Evolutionary conservation across 2,888 invertebrate genomes (phyloP).

Genomic region (Leucoma salicis): DNA sequence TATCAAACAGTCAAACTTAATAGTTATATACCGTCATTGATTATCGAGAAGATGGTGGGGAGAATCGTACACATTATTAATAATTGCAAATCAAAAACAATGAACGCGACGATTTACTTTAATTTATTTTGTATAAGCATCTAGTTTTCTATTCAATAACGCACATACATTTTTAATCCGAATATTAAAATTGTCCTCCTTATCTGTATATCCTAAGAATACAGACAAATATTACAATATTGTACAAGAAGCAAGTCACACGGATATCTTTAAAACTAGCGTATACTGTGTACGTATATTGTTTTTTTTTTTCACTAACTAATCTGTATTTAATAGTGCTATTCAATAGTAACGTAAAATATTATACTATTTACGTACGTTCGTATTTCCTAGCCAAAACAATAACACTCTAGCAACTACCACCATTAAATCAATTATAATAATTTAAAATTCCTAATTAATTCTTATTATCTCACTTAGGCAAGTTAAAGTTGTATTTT

Average conservation of each 20-base stretch:
- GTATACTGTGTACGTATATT: conserved; percentile 79
- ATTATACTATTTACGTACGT: conserved; percentile 67
- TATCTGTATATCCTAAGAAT: conserved; percentile 32
- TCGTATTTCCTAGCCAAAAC: conserved; percentile 73
- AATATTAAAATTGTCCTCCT: conserved; percentile 32
- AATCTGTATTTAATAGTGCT: conserved; percentile 61
- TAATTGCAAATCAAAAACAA: conserved; percentile 42
- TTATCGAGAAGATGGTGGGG: conserved; percentile 50
- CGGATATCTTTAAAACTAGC: conserved; percentile 69
- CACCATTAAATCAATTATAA: conserved; percentile 75
- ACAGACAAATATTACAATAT: conserved; percentile 23
- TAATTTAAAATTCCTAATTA: conserved; percentile 79
- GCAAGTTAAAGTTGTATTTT: conserved; percentile 81
- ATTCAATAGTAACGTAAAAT: conserved; percentile 58
- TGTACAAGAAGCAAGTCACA: conserved; percentile 42
- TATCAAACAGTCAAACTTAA: conserved; percentile 68
- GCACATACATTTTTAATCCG: conserved; percentile 62
- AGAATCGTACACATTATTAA: conserved; percentile 39
- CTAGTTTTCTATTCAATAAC: conserved; percentile 68
- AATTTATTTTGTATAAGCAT: conserved; percentile 63
- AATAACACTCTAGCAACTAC: conserved; percentile 75
- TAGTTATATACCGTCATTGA: conserved; percentile 46
- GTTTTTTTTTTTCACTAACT: conserved; percentile 67
- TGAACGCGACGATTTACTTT: conserved; percentile 55
- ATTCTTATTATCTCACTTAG: conserved; percentile 80